These are phyloP conservation scores for Chamaedrilus cognettii DNA, from an alignment of 2,888 invertebrate species.

Conservation along the genomic window DNA sequence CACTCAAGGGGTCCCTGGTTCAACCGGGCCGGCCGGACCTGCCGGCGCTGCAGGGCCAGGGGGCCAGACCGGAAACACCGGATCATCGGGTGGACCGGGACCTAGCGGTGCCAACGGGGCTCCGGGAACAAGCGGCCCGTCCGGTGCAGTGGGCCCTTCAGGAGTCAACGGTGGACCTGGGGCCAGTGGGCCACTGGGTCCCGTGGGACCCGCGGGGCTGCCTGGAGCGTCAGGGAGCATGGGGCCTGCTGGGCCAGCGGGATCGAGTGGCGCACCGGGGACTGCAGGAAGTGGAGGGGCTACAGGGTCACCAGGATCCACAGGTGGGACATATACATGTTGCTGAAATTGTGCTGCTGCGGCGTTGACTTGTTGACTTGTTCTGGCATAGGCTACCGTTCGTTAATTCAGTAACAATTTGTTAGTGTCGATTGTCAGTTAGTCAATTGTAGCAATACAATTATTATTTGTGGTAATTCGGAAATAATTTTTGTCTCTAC, in stretches of 20 bases:
- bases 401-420: neutral
- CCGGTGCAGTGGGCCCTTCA: constrained; percentile 34
- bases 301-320: too few relatives aligned
- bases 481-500: too few relatives aligned
- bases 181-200: constrained; percentile 1
- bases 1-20: neutral
- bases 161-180: constrained; percentile 22
- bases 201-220: constrained; percentile 10
- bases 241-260: constrained; percentile 27
- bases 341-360: too few relatives aligned
- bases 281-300: constrained; percentile 26
- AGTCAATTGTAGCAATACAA: too few relatives aligned
- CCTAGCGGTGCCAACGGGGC: neutral
- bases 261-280: constrained; percentile 28
- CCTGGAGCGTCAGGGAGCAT: constrained; percentile 23
- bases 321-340: too few relatives aligned
- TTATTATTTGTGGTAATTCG: too few relatives aligned
- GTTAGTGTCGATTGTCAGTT: neutral
- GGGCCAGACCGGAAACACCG: constrained; percentile 9
- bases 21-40: neutral
- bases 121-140: constrained; percentile 29
- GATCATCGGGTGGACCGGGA: constrained; percentile 8
- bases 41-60: constrained; percentile 7
- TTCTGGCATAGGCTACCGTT: neutral
- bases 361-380: too few relatives aligned